phyloP scores from a whole-genome alignment of 2,113 vertebrate species.

The Lophura nycthemera region DNA sequence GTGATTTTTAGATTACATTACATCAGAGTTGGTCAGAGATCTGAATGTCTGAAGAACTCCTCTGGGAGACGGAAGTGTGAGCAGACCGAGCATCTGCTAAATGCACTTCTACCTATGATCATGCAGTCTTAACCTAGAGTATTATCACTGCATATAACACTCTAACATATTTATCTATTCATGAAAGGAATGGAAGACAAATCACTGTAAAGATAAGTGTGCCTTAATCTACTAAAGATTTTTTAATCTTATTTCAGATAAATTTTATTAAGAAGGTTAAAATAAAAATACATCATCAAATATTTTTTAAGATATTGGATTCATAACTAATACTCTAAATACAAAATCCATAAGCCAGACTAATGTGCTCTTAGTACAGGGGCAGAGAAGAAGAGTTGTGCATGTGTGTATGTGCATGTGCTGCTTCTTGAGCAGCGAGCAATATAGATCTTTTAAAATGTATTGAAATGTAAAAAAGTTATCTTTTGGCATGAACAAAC shows the following conservation, averaged over 20 bases:
- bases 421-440: background rate
- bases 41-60: background rate
- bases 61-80: background rate
- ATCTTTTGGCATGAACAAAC: background rate
- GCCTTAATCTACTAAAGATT: background rate
- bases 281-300: slow-evolving; percentile 22
- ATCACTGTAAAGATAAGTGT: rapidly evolving
- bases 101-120: background rate
- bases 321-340: background rate
- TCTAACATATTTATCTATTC: background rate
- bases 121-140: background rate
- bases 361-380: background rate
- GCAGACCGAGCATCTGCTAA: background rate
- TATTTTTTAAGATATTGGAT: slow-evolving; percentile 22
- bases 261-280: slow-evolving; percentile 10
- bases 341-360: background rate
- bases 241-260: background rate
- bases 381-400: background rate
- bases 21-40: background rate
- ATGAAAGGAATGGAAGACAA: background rate
- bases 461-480: background rate
- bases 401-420: background rate
- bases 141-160: background rate
- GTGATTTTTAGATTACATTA: background rate
- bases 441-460: background rate